Conservation (phyloP, 2,888 invertebrate species). For the Labia minor region DNA sequence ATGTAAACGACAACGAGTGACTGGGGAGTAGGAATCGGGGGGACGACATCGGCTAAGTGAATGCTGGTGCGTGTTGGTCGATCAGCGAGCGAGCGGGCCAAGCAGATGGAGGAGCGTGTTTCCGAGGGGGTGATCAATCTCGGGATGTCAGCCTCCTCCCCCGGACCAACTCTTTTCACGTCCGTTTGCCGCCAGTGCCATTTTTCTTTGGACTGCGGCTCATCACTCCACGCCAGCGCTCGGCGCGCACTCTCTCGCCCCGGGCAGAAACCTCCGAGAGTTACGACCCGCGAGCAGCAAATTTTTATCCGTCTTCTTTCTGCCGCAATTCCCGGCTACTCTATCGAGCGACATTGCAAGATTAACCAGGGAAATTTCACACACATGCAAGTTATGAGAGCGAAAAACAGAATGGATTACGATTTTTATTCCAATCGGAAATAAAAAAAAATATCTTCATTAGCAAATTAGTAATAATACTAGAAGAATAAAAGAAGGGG, state of each 20-base stretch:
- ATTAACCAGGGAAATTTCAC: no score
- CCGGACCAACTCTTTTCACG: constrained; percentile 31
- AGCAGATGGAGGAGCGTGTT: constrained; percentile 23
- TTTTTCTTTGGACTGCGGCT: constrained; percentile 62
- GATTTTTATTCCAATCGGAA: no score
- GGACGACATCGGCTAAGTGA: background rate
- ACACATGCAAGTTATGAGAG: no score
- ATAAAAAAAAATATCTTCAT: no score
- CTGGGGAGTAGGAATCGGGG: no score
- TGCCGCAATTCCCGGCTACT: no score
- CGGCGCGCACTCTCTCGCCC: constrained; percentile 3
- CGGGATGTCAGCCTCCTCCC: constrained; percentile 22
- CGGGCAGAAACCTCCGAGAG: background rate
- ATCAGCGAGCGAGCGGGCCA: background rate
- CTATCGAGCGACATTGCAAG: no score
- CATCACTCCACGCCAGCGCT: constrained; percentile 53
- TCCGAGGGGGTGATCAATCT: constrained; percentile 15
- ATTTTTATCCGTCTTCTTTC: constrained; percentile 14
- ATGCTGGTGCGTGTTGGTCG: constrained; percentile 19
- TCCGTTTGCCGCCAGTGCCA: constrained; percentile 42
- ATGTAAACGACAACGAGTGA: no score
- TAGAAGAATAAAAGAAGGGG: no score
- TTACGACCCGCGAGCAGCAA: constrained; percentile 9
- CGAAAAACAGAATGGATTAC: no score
- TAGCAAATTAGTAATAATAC: no score